Evolutionary conservation across 2,113 vertebrate species (phyloP).

Genomic region (Entelurus aequoreus): DNA sequence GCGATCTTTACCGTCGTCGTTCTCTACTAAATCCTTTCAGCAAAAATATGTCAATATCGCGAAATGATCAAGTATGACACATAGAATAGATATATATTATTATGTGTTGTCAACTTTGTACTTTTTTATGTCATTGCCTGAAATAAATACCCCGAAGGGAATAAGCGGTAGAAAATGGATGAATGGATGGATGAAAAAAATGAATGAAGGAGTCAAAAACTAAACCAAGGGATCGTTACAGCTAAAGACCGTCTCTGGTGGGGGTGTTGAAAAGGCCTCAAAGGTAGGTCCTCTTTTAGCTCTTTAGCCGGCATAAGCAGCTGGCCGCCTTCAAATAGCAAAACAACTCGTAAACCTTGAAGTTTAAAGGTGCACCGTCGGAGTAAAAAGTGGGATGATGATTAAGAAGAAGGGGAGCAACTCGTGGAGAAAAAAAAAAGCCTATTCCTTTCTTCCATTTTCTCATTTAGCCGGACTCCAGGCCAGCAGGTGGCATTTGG

Average conservation of each 20-base stretch:
- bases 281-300: constrained; percentile 15
- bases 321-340: constrained; percentile 52
- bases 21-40: too few species aligned
- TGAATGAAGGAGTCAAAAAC: too few species aligned
- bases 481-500: constrained; percentile 30
- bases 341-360: constrained; percentile 57
- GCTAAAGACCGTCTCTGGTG: background rate
- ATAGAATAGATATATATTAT: too few species aligned
- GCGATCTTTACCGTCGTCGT: too few species aligned
- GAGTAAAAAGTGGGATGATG: constrained; percentile 19
- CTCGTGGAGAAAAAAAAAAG: background rate
- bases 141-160: too few species aligned
- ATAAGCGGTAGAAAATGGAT: too few species aligned
- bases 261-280: background rate
- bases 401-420: background rate
- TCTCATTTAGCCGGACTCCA: constrained; percentile 23
- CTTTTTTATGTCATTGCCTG: too few species aligned
- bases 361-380: constrained; percentile 27
- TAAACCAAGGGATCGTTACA: background rate
- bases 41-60: too few species aligned
- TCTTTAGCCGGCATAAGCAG: constrained; percentile 39
- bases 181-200: too few species aligned
- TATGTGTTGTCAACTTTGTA: too few species aligned
- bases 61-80: too few species aligned
- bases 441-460: constrained; percentile 32